phyloP scores from a whole-genome alignment of 2,113 vertebrate species.

The Rutilus rutilus region DNA sequence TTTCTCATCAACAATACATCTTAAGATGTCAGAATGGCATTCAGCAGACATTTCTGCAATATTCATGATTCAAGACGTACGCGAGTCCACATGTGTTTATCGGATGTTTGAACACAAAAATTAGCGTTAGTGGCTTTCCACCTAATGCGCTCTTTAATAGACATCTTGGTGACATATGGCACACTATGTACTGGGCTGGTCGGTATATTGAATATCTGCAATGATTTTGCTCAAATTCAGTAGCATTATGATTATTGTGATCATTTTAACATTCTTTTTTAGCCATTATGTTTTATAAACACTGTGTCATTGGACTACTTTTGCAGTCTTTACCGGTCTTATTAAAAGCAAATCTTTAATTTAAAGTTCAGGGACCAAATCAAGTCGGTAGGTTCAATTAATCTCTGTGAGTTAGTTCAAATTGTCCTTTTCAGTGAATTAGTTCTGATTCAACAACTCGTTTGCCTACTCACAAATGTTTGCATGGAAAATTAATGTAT shows the following conservation, averaged over 20 bases:
- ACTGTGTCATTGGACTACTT: background rate
- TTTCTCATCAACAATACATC: background rate
- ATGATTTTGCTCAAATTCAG: background rate
- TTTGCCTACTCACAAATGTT: background rate
- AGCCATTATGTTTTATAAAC: background rate
- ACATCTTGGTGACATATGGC: background rate
- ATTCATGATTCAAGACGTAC: background rate
- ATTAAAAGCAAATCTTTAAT: background rate
- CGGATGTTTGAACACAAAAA: background rate
- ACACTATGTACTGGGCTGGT: background rate
- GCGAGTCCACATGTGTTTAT: background rate
- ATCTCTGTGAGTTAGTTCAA: background rate
- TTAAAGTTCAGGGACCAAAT: background rate
- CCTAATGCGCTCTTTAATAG: background rate
- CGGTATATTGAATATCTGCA: background rate
- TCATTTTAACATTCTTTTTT: background rate
- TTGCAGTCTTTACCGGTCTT: background rate
- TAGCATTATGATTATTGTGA: background rate
- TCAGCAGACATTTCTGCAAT: background rate
- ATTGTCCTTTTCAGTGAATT: background rate
- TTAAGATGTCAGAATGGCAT: too few relatives aligned
- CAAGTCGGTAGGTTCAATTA: background rate
- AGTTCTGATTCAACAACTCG: background rate
- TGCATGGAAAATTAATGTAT: background rate
- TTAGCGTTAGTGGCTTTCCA: background rate